Percentiles rank a stretch among this genome's conserved stretches.
Conservation (phyloP, 2,797 vertebrate species). For the Poeciliopsis gracilis region DNA sequence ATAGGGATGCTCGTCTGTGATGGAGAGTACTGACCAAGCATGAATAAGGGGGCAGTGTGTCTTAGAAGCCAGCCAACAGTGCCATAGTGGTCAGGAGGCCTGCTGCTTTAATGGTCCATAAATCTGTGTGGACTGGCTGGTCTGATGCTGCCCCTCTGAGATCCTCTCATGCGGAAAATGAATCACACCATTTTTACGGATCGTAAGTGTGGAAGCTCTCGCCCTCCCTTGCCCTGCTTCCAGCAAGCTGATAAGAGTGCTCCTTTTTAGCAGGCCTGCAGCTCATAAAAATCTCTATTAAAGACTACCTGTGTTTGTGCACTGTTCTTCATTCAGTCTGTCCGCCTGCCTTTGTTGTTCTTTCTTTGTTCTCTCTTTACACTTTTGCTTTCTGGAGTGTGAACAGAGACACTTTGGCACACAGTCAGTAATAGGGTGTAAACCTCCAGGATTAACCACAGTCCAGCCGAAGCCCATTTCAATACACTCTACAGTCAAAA, state of each 20-base stretch:
- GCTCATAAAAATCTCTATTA: constrained; percentile 94
- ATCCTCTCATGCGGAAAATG: constrained; percentile 97
- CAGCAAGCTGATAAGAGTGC: constrained; percentile 88
- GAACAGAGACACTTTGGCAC: constrained; percentile 43
- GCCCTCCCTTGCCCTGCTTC: constrained; percentile 81
- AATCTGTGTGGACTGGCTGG: constrained; percentile 91
- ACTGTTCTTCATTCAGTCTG: constrained; percentile 78
- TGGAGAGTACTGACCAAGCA: constrained; percentile 59
- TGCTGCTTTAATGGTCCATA: constrained; percentile 97
- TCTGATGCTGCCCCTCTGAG: constrained; percentile 86
- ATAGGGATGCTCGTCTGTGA: constrained; percentile 63
- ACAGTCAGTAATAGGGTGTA: constrained; percentile 30
- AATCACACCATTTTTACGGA: constrained; percentile 92
- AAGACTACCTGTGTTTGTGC: constrained; percentile 88
- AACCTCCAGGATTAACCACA: constrained; percentile 42
- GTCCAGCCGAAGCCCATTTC: constrained; percentile 28
- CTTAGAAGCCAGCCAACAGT: constrained; percentile 69
- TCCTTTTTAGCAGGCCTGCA: constrained; percentile 83
- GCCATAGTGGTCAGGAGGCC: constrained; percentile 85
- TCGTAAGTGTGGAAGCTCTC: constrained; percentile 78
- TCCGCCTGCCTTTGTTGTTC: constrained; percentile 60
- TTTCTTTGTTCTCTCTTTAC: constrained; percentile 27
- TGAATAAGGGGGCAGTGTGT: constrained; percentile 76
- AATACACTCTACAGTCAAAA: constrained; percentile 1
- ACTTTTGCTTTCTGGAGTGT: constrained; percentile 53